These are phyloP conservation scores for Coleophora deauratella DNA, from an alignment of 2,888 invertebrate species.

Conservation along the genomic window DNA sequence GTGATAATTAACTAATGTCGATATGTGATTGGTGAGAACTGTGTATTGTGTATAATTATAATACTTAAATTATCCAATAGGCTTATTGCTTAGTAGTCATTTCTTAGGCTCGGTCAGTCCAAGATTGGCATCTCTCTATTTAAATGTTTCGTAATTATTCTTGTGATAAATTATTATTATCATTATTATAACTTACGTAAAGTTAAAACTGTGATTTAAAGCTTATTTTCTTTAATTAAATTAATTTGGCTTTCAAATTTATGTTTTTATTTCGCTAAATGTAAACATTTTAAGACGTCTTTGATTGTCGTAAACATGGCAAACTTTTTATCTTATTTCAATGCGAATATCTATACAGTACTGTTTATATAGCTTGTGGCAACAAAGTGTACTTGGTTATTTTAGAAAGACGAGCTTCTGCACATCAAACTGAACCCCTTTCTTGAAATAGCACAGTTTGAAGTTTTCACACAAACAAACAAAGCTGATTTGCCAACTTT, in stretches of 20 bases:
- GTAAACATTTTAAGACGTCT: conserved; percentile 24
- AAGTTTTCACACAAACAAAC: too few species aligned
- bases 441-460: too few species aligned
- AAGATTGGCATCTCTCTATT: conserved; percentile 25
- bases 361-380: too few species aligned
- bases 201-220: conserved; percentile 58
- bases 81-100: conserved; percentile 26
- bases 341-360: too few species aligned
- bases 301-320: too few species aligned
- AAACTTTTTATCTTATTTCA: too few species aligned
- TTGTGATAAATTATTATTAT: conserved; percentile 51
- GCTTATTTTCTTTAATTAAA: conserved; percentile 29
- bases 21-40: conserved; percentile 30
- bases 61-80: conserved; percentile 23
- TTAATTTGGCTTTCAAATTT: too few species aligned
- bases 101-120: conserved; percentile 41
- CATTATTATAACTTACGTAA: too few species aligned
- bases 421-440: too few species aligned
- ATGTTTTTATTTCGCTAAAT: conserved; percentile 31
- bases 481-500: too few species aligned
- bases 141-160: conserved; percentile 30
- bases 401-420: too few species aligned
- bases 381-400: too few species aligned
- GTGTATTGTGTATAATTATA: conserved; percentile 21
- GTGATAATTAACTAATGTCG: conserved; percentile 42